Base-by-base conservation (phyloP, 2,113 vertebrate genomes). In the Stictonetta naevosa region DNA sequence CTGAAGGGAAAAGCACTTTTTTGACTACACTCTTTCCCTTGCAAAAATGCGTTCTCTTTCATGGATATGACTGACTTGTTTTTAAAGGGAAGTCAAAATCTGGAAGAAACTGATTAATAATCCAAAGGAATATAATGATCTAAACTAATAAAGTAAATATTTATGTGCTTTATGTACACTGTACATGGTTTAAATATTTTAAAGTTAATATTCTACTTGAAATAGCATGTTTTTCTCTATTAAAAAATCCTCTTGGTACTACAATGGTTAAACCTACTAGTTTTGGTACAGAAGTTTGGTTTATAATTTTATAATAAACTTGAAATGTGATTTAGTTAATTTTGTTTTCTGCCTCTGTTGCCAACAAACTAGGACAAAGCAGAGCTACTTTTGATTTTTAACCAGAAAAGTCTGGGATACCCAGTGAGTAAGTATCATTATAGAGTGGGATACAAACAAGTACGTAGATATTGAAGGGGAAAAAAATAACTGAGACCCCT, bases 301-400 rank as follows among this genome's bases (percentile, higher is more conserved):
- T 98, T 98, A 93, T 98, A 98, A 97, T 98, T 98, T 98, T 98
- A n/a, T 98, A 98, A 98, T 98, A 98, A 98, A 98, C 97, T 81
- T 95, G 82, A 93, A 96, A 86, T 60, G 83, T 91, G 89, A 95
- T 94, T 80, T 85, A 92, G 94, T 96, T 86, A 62, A 64, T 60
- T 9, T 80, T 52, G 74, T 48, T 50, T 83, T 85, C 40, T 71
- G 83, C 58, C 71, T 93, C 42, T 73, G 44, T 79, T 88, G 25
- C 81, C 34, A 79, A 9, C 56, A 91, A 69, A 20, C 22, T 4
- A 20, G 46, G 60, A 69, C 25, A 58, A 44, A 33, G 31, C 87
- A 63, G 66, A 81, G 56, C 71, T 85, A 1, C 44, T 89, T 38
- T 52, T 58, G 31, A 36, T 31, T 29, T n/a, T 80, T 31, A 48